These are phyloP conservation scores for Copidosoma aretas DNA, from an alignment of 2,888 invertebrate species.

Conservation along the genomic window DNA sequence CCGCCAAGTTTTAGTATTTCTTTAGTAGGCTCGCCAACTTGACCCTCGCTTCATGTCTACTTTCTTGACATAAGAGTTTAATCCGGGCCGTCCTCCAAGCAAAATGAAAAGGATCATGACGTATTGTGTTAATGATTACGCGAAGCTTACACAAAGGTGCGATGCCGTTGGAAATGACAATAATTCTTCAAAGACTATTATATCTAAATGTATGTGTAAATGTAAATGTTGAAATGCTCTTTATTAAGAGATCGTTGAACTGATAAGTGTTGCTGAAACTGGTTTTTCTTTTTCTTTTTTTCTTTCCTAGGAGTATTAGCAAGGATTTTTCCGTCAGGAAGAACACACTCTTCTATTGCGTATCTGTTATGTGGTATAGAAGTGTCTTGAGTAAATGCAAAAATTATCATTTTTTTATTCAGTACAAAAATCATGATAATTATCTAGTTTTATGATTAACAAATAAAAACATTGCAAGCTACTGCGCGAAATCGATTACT, in stretches of 20 bases:
- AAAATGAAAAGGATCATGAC: not conserved
- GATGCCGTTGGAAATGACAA: conserved; percentile 31
- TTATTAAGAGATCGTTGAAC: not conserved
- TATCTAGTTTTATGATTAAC: too few species aligned
- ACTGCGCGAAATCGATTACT: too few species aligned
- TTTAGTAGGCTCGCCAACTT: not conserved
- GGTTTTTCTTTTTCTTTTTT: not conserved
- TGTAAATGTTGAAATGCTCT: conserved; percentile 2
- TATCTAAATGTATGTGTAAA: conserved; percentile 1
- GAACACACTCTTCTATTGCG: not conserved
- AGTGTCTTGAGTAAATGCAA: too few species aligned
- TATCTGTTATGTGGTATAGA: too few species aligned
- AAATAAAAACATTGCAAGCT: too few species aligned
- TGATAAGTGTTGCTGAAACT: not conserved
- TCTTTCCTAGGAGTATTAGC: not conserved
- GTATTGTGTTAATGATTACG: not conserved
- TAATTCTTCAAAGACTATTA: conserved; percentile 30
- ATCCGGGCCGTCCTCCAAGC: conserved; percentile 17
- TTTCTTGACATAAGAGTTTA: not conserved
- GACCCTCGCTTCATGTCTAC: not conserved
- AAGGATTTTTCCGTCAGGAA: not conserved
- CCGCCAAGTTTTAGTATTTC: too few species aligned
- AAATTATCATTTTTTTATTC: too few species aligned
- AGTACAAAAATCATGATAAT: too few species aligned
- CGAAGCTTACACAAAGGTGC: conserved; percentile 6